Percentiles rank a stretch among this genome's conserved stretches.
Evolutionary conservation across 1,140 invertebrate genomes (phyloP).

Genomic region (Andricus grossulariae): DNA sequence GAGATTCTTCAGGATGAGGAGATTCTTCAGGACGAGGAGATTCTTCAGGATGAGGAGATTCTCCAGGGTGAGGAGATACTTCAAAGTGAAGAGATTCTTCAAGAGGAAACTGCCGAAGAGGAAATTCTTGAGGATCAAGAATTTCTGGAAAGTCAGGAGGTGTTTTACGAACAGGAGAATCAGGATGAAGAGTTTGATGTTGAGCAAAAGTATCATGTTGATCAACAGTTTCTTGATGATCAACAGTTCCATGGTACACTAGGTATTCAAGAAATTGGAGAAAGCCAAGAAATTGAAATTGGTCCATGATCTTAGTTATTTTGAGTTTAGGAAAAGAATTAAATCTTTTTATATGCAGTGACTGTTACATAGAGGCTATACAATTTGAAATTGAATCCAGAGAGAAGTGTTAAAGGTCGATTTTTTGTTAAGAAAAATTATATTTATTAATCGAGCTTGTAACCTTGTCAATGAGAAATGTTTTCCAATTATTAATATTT

Average conservation of each 20-base stretch:
- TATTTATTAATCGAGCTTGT: no score
- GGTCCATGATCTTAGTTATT: neutral
- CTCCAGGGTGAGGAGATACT: neutral
- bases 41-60: neutral
- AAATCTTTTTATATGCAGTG: neutral
- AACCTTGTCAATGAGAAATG: no score
- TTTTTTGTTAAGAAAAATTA: no score
- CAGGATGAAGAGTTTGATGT: neutral
- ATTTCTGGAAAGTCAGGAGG: neutral
- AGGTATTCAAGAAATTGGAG: neutral
- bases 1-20: neutral
- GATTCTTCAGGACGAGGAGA: constrained; percentile 15
- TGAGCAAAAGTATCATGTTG: neutral
- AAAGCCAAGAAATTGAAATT: neutral
- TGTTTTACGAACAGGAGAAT: constrained; percentile 6
- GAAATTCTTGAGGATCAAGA: neutral
- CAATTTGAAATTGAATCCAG: no score
- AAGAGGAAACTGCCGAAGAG: neutral
- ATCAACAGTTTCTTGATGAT: constrained; percentile 8
- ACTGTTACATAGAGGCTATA: no score
- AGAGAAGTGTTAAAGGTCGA: no score
- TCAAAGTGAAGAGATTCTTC: neutral
- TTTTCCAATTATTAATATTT: no score
- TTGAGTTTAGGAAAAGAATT: neutral
- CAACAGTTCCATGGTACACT: neutral